Evolutionary conservation across 2,797 vertebrate genomes (phyloP), one percentile per base, ranked within the genome.

Genomic region (Myripristis murdjan): DNA sequence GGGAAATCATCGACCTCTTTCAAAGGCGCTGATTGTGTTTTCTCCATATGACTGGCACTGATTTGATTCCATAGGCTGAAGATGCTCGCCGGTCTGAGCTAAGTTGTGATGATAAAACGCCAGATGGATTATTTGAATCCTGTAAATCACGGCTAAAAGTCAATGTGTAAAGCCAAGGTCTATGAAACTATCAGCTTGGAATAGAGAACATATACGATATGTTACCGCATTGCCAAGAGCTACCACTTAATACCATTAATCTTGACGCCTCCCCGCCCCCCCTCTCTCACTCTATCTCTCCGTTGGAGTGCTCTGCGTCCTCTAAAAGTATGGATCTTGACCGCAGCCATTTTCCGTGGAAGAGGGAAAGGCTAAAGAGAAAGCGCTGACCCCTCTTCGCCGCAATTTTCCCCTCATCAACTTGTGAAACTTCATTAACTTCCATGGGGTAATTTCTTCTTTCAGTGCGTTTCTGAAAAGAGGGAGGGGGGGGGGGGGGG

Each of bases 401-500:
- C 54, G 90, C 93, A 94, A 94, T 94, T 93, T 93, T 90, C 77
- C 89, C 72, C 89, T 91, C 93, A 92, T 92, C 93, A 93, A 90
- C 91, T 91, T 89, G 91, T 87, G 91, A 92, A 87, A 94, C 92
- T 94, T 93, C 94, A 94, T 93, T 95, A 95, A 94, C 93, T 95
- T 92, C 86, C 80, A 82, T 47, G 57, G 88, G 92, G 90, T 92
- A 93, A 94, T 94, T 95, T 92, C 84, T 83, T 89, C 84, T 84
- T 70, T 90, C 82, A 84, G 70, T 82, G 86, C 80, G 39, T 89
- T 91, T 85, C 72, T 67, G 67, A 73, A 75, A 68, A 51, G 22
- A 12, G 44, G 33, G 70, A 44, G 22, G 16, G n/a, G n/a, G 54
- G n/a, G n/a, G 18, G 18, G 18, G 33, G 31, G 44, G 39, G 70